Percentiles rank a stretch among this genome's conserved stretches.
Evolutionary conservation across 1,140 invertebrate genomes (phyloP).

Genomic region (Drosophila ogumai): DNA sequence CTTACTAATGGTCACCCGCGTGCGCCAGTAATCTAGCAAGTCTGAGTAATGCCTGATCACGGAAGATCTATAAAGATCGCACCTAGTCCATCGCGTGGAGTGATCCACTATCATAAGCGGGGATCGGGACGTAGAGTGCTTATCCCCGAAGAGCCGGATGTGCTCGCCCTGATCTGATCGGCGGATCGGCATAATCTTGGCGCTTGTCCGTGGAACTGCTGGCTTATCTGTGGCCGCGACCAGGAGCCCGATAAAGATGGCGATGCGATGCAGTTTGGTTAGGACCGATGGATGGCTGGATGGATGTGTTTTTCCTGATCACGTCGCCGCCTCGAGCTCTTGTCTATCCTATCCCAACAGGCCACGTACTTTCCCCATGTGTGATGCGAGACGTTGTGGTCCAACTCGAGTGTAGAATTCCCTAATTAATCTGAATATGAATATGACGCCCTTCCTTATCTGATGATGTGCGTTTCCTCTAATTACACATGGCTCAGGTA

Average conservation of each 20-base stretch:
- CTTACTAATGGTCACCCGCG: neutral
- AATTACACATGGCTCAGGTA: conserved; percentile 45
- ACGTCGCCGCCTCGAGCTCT: conserved; percentile 39
- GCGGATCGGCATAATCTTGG: conserved; percentile 3
- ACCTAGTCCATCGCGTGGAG: conserved; percentile 17
- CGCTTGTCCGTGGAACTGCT: conserved; percentile 15
- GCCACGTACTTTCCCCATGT: conserved; percentile 38
- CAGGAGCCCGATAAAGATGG: conserved; percentile 38
- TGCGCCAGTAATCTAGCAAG: neutral
- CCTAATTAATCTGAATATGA: conserved; percentile 71
- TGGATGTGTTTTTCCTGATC: conserved; percentile 58
- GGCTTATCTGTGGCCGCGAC: conserved; percentile 49
- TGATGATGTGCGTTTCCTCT: conserved; percentile 41
- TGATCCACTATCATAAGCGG: conserved; percentile 16
- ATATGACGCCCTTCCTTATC: conserved; percentile 64
- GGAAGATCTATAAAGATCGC: conserved; percentile 12
- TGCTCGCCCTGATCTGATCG: conserved; percentile 15
- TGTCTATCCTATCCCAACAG: conserved; percentile 34
- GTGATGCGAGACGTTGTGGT: conserved; percentile 6
- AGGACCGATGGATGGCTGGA: conserved; percentile 27
- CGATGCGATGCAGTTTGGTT: conserved; percentile 52
- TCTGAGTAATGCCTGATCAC: neutral
- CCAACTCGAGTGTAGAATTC: conserved; percentile 39
- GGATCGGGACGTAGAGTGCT: neutral
- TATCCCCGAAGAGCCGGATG: conserved; percentile 19